Evolutionary conservation across 2,113 vertebrate genomes (phyloP), one percentile per base, ranked within the genome.

Genomic region (Reinhardtius hippoglossoides): DNA sequence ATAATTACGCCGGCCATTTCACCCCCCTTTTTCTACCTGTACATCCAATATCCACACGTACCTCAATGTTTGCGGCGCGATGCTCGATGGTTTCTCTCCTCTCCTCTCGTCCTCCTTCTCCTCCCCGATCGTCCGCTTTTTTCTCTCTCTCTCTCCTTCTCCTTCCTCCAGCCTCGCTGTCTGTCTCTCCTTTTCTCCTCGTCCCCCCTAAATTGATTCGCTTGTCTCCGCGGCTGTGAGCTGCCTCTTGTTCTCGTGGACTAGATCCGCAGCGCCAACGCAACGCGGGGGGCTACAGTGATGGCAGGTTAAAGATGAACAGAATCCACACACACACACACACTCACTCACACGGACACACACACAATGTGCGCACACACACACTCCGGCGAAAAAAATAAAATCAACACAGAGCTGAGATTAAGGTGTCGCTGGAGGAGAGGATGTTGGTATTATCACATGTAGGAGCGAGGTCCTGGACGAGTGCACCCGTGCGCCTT

Each of bases 191-290:
- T 67, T 63, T 62, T 73, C 37, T 64, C 73, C 73, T 67, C 84
- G 58, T 61, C 58, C 66, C 60, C 65, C 52, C 84, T 85, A 91
- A 91, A 91, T 91, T 91, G 91, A 88, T 91, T 84, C 89, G 84
- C 90, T 84, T 89, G 87, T 88, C 87, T 91, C 88, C 89, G 74
- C 88, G 84, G 89, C 88, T 88, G 84, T 84, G 87, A 81, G 90
- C 88, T 84, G 89, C 63, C 88, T 92, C 91, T 88, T 87, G 88
- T 84, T 92, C 92, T 83, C 76, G 87, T 70, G 71, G 85, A 82
- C 84, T 92, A 89, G 80, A 90, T 92, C 93, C 92, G 92, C 92
- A 93, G 92, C 91, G 90, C 88, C 88, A 93, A 93, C 90, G 91
- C 92, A 91, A 87, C 91, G 87, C 90, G 87, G 86, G 84, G 88